Evolutionary conservation across 2,888 invertebrate species (phyloP), one percentile per base, ranked within the genome.

Genomic region (Caenorhabditis sulstoni): DNA sequence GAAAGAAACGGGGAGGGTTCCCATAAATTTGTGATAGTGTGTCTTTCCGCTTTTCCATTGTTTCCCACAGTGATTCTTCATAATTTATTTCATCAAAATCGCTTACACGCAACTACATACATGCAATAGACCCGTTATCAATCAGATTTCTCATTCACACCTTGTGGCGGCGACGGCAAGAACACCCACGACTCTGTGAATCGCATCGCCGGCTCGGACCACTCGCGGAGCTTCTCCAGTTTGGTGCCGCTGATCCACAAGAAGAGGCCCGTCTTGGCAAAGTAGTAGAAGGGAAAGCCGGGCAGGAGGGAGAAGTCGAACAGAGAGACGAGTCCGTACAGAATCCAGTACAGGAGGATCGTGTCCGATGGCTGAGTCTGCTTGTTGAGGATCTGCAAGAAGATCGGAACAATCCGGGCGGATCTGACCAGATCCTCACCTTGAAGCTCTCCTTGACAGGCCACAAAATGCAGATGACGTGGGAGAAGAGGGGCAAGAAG

Each of bases 1-100:
- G 81, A 14, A 86, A 85, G 71, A 65, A 64, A 35, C 53, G 82
- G 22, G 78, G 74, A 59, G 67, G 29, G 50, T 67, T 39, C 22
- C 14, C n/a, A 52, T 3, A 9, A 14, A n/a, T n/a, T n/a, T 44
- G 14, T 61, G 47, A 35, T 22, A 49, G 22, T 1, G 20, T 22
- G 3, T 22, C 22, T 3, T 49, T 49, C 49, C 22, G 7, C 22
- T 22, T 20, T 22, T 11, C 20, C 2, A 5, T 20, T 49, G 20
- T 22, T 49, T 44, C 44, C 12, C 12, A 44, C 12, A 44, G n/a
- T 7, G 3, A 44, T 47, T 2, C 9, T 16, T 47, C 4, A 16
- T 18, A 7, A n/a, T 47, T 47, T 16, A 47, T 47, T 3, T 47
- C 18, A 47, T 47, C n/a, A n/a, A n/a, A n/a, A n/a, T n/a, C n/a